phyloP scores from a whole-genome alignment of 2,888 invertebrate species.

The Dryadula phaetusa region DNA sequence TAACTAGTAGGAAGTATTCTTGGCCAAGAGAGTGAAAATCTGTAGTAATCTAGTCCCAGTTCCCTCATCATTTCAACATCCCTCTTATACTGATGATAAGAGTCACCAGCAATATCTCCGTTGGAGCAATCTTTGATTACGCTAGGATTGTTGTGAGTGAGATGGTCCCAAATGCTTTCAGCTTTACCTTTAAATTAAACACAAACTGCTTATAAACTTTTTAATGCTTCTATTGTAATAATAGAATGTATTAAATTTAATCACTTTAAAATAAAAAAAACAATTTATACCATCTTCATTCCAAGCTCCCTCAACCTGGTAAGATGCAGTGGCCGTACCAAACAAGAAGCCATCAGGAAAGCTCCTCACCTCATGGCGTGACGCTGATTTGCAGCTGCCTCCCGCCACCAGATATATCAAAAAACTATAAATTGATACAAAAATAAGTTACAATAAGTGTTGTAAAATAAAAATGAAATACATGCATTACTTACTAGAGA shows the following conservation, averaged over 20 bases:
- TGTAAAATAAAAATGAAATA: neutral
- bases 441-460: constrained; percentile 2
- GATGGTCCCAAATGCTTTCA: constrained; percentile 84
- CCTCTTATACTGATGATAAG: constrained; percentile 81
- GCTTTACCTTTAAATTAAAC: constrained; percentile 64
- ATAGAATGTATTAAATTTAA: too few relatives aligned
- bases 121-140: constrained; percentile 76
- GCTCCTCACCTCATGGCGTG: constrained; percentile 43
- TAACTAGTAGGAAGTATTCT: constrained; percentile 83
- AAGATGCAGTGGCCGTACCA: constrained; percentile 55
- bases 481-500: constrained; percentile 1
- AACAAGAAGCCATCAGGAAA: constrained; percentile 52
- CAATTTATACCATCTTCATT: constrained; percentile 52
- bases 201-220: neutral
- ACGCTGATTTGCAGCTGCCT: neutral
- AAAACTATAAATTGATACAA: constrained; percentile 8
- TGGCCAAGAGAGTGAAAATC: constrained; percentile 85
- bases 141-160: constrained; percentile 71
- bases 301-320: constrained; percentile 60
- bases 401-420: constrained; percentile 41
- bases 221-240: too few relatives aligned
- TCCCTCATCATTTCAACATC: constrained; percentile 66
- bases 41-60: constrained; percentile 69
- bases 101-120: constrained; percentile 82
- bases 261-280: neutral